Evolutionary conservation across 2,113 vertebrate species (phyloP).

Genomic region (Pelecanus crispus): DNA sequence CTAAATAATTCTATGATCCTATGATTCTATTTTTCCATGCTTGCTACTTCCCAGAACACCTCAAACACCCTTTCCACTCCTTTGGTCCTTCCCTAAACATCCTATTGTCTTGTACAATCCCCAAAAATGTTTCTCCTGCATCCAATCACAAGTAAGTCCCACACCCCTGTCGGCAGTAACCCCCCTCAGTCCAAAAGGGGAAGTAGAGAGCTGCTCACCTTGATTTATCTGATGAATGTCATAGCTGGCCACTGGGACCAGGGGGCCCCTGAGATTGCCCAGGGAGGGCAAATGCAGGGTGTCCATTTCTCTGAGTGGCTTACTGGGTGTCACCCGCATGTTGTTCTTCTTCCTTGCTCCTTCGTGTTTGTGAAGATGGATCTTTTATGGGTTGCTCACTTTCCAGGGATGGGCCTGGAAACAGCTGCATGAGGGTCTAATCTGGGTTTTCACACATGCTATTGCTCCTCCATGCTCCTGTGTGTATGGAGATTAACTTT

Average conservation of each 20-base stretch:
- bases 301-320: neutral
- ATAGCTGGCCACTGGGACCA: neutral
- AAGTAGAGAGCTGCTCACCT: neutral
- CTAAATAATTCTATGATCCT: neutral
- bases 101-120: neutral
- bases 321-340: neutral
- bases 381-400: neutral
- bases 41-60: neutral
- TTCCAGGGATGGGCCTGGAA: neutral
- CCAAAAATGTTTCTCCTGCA: neutral
- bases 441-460: neutral
- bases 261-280: neutral
- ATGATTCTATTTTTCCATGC: neutral
- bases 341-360: neutral
- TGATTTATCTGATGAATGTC: neutral
- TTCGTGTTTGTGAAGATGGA: neutral
- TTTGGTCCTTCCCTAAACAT: neutral
- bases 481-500: neutral
- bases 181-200: neutral
- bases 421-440: neutral
- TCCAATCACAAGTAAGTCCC: neutral
- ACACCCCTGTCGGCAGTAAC: neutral
- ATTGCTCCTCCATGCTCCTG: neutral
- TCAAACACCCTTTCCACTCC: neutral
- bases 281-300: neutral